These are phyloP conservation scores for Pachyramphus minor DNA, from an alignment of 2,113 vertebrate species.

Conservation along the genomic window DNA sequence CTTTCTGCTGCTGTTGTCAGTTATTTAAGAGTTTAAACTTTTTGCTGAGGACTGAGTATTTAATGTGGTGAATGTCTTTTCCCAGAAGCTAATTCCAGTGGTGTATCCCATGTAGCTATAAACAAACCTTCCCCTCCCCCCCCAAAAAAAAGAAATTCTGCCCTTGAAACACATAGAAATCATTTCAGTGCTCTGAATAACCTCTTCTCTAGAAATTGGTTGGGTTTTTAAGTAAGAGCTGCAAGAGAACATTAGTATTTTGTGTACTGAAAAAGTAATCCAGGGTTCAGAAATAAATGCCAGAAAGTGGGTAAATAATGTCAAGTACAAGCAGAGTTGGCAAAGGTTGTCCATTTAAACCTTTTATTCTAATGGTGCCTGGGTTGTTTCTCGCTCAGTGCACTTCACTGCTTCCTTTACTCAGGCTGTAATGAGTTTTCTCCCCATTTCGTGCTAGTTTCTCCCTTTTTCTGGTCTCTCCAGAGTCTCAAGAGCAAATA, in stretches of 20 bases:
- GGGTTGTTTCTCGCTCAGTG: not conserved
- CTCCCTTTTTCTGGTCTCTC: not conserved
- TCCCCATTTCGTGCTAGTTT: not conserved
- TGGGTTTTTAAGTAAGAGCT: not conserved
- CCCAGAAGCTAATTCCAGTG: conserved; percentile 41
- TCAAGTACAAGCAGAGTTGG: not conserved
- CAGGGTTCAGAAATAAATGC: not conserved
- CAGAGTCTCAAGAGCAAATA: not conserved
- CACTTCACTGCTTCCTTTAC: not conserved
- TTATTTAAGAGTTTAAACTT: conserved; percentile 66
- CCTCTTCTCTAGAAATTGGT: not conserved
- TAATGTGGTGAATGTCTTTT: conserved; percentile 39
- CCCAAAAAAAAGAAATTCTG: not conserved
- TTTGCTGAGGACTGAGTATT: conserved; percentile 59
- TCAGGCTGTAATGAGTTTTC: not conserved
- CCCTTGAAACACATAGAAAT: not conserved
- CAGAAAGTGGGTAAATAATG: not conserved
- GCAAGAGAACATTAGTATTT: not conserved
- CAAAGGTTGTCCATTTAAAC: not conserved
- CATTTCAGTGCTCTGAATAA: not conserved
- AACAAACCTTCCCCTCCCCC: not conserved
- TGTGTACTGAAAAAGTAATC: not conserved
- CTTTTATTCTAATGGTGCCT: not conserved
- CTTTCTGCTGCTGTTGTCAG: conserved; percentile 68
- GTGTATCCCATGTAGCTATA: not conserved